phyloP scores from a whole-genome alignment of 2,888 invertebrate genomes.

The Pyrrhosoma nymphula region DNA sequence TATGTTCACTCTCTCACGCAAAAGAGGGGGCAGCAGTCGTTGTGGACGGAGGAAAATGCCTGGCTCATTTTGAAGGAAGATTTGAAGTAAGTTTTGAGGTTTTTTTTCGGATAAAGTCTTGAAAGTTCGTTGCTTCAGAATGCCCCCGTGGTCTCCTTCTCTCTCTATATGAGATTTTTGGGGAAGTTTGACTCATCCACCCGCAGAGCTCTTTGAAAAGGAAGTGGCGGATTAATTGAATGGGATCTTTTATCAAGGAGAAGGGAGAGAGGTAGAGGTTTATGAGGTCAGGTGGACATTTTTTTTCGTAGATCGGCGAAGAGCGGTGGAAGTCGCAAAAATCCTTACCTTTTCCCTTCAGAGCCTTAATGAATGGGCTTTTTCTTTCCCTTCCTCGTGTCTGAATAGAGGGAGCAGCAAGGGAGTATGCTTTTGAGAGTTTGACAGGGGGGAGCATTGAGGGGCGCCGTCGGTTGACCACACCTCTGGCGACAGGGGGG shows the following conservation, averaged over 20 bases:
- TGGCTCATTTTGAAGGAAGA: too few relatives aligned
- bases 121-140: background rate
- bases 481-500: background rate
- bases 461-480: background rate
- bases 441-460: background rate
- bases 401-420: background rate
- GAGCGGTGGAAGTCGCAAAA: background rate
- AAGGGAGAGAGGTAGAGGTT: background rate
- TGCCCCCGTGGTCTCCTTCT: background rate
- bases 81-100: background rate
- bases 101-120: background rate
- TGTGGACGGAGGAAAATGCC: too few relatives aligned
- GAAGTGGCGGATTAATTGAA: conserved; percentile 11
- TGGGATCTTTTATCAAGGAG: conserved; percentile 17
- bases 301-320: background rate
- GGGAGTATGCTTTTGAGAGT: background rate
- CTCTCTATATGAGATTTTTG: background rate
- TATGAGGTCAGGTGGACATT: conserved; percentile 7
- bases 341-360: background rate
- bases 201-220: background rate
- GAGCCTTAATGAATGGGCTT: background rate
- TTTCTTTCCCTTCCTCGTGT: background rate
- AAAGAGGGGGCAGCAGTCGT: too few relatives aligned
- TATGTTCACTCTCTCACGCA: too few relatives aligned
- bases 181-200: background rate